These are phyloP conservation scores for Pachypanchax playfairii DNA, from an alignment of 2,113 vertebrate genomes.

Conservation along the genomic window DNA sequence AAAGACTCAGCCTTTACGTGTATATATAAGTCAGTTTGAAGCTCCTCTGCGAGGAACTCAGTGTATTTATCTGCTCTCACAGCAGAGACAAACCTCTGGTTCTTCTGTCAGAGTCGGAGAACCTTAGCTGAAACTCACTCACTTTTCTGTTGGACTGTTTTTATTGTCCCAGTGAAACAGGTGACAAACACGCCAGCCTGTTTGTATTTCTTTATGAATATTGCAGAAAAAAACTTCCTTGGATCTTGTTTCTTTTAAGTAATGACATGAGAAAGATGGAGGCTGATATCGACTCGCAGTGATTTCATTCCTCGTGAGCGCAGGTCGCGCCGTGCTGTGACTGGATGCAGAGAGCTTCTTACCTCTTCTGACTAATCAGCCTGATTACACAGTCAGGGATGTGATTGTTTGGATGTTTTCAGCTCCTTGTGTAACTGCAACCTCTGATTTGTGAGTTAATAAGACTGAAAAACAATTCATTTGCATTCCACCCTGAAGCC, in stretches of 20 bases:
- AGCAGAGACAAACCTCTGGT: conserved; percentile 15
- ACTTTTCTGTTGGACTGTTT: too few relatives aligned
- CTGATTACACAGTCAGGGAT: conserved; percentile 6
- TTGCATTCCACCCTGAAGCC: not conserved
- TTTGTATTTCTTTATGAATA: too few relatives aligned
- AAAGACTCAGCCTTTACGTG: too few relatives aligned
- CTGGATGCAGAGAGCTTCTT: not conserved
- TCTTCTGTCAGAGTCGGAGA: conserved; percentile 32
- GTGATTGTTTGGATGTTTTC: conserved; percentile 5
- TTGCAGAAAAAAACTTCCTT: too few relatives aligned
- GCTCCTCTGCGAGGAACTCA: conserved; percentile 21
- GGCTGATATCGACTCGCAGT: too few relatives aligned
- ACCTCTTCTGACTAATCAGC: not conserved
- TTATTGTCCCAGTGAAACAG: too few relatives aligned
- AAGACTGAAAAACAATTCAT: not conserved
- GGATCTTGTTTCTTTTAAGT: too few relatives aligned
- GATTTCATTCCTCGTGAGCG: not conserved
- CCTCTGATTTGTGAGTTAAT: not conserved
- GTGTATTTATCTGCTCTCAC: conserved; percentile 13
- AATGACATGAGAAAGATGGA: too few relatives aligned
- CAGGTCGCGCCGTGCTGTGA: not conserved
- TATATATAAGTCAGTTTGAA: conserved; percentile 15
- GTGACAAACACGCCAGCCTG: too few relatives aligned
- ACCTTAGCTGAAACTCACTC: not conserved
- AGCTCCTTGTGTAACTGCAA: not conserved